Evolutionary conservation across 2,797 vertebrate species (phyloP).

Genomic region (Malurus splendens): DNA sequence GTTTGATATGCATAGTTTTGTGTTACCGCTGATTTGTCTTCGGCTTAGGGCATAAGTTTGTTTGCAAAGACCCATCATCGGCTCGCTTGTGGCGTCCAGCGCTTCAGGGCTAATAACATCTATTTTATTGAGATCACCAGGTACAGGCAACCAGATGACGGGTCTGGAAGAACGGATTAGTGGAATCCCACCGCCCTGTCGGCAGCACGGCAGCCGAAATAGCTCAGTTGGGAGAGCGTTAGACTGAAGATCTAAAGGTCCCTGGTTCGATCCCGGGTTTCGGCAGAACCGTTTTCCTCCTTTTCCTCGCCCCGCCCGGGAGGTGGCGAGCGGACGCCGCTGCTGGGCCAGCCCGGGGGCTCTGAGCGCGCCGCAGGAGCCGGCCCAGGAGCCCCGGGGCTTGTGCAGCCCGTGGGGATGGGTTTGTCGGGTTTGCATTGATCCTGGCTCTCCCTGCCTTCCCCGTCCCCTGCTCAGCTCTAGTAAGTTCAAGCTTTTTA

Average conservation of each 20-base stretch:
- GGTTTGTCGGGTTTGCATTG: fast-evolving
- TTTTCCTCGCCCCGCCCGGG: background rate
- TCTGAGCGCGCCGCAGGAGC: fast-evolving
- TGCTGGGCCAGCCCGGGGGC: fast-evolving
- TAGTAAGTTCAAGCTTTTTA: fast-evolving
- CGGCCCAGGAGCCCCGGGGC: too few relatives aligned
- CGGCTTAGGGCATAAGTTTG: background rate
- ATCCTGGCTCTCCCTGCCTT: too few relatives aligned
- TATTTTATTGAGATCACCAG: fast-evolving
- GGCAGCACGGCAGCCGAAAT: background rate
- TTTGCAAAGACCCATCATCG: background rate
- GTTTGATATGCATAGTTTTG: fast-evolving
- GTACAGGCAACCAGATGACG: fast-evolving
- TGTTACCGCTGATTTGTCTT: background rate
- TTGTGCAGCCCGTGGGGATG: fast-evolving
- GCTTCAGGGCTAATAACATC: fast-evolving
- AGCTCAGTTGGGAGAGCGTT: conserved; percentile 76
- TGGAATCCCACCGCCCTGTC: fast-evolving
- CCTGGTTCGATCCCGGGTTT: conserved; percentile 76
- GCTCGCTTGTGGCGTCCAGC: background rate
- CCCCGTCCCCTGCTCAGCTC: fast-evolving
- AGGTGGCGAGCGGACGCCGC: fast-evolving
- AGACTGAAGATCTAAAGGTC: conserved; percentile 76
- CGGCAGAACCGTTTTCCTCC: fast-evolving
- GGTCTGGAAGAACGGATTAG: fast-evolving